These are phyloP conservation scores for Mormyrus proboscirostris DNA, from an alignment of 2,797 vertebrate genomes.

Conservation along the genomic window DNA sequence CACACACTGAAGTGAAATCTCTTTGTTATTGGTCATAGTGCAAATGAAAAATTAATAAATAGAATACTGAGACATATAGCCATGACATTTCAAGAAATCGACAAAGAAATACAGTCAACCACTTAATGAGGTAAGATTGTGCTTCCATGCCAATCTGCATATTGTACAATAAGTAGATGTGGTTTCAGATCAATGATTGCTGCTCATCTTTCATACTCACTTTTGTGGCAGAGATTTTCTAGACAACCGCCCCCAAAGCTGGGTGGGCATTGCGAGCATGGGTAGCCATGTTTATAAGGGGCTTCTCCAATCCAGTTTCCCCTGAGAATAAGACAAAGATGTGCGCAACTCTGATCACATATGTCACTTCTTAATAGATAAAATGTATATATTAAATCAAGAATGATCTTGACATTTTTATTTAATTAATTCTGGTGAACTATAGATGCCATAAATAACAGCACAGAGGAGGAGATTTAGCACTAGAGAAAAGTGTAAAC, in stretches of 20 bases:
- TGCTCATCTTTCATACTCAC: constrained; percentile 46
- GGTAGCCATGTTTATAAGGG: constrained; percentile 80
- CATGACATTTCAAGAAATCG: not conserved
- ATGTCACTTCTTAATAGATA: not conserved
- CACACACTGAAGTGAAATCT: not conserved
- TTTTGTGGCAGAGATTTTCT: constrained; percentile 82
- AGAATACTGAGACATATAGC: not conserved
- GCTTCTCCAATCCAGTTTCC: constrained; percentile 88
- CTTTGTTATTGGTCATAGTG: not conserved
- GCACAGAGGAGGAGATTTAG: not conserved
- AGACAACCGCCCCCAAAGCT: constrained; percentile 78
- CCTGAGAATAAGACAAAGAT: constrained; percentile 45
- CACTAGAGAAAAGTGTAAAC: not conserved
- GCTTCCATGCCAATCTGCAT: not conserved
- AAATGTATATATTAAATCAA: not conserved
- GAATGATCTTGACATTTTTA: not conserved
- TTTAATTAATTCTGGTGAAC: not conserved
- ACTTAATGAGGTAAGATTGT: not conserved
- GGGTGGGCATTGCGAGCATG: constrained; percentile 78
- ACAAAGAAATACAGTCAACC: not conserved
- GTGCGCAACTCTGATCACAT: not conserved
- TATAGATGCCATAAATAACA: not conserved
- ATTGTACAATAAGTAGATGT: not conserved
- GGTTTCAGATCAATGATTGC: not conserved
- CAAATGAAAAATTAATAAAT: not conserved